These are phyloP conservation scores for Neoniphon sammara DNA, from an alignment of 2,797 vertebrate genomes.

Conservation along the genomic window DNA sequence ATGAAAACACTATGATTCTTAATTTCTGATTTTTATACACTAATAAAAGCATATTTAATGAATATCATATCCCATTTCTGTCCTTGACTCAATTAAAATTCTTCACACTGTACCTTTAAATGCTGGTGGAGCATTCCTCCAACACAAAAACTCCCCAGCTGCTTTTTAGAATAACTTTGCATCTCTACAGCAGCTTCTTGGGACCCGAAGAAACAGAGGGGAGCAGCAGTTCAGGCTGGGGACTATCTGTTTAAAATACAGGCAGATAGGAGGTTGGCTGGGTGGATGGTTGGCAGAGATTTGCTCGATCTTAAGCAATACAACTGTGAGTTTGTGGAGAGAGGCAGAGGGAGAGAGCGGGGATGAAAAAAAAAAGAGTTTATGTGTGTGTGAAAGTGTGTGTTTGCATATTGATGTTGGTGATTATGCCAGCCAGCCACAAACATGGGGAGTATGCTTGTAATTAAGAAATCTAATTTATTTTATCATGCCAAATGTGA, in stretches of 20 bases:
- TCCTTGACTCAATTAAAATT: no score
- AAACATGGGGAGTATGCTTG: conserved; percentile 32
- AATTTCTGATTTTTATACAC: no score
- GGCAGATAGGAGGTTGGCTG: conserved; percentile 39
- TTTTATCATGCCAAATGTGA: conserved; percentile 49
- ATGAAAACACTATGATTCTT: no score
- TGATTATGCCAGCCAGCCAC: conserved; percentile 35
- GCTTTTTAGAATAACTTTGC: conserved; percentile 54
- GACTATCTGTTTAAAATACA: conserved; percentile 53
- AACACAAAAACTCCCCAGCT: conserved; percentile 53
- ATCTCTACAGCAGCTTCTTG: conserved; percentile 42
- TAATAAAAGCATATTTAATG: no score
- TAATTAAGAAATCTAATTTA: conserved; percentile 57
- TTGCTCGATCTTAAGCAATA: conserved; percentile 38
- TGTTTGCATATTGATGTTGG: conserved; percentile 21
- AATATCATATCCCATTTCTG: no score
- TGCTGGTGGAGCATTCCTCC: conserved; percentile 39
- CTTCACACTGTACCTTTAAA: no score
- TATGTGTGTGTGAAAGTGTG: neutral
- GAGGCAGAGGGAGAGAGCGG: conserved; percentile 13
- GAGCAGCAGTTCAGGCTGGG: conserved; percentile 48
- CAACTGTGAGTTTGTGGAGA: conserved; percentile 15
- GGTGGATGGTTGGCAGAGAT: conserved; percentile 42
- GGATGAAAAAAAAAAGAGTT: conserved; percentile 34
- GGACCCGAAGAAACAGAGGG: conserved; percentile 32